Conservation (phyloP, 2,113 vertebrate genomes). For the Felis chaus region DNA sequence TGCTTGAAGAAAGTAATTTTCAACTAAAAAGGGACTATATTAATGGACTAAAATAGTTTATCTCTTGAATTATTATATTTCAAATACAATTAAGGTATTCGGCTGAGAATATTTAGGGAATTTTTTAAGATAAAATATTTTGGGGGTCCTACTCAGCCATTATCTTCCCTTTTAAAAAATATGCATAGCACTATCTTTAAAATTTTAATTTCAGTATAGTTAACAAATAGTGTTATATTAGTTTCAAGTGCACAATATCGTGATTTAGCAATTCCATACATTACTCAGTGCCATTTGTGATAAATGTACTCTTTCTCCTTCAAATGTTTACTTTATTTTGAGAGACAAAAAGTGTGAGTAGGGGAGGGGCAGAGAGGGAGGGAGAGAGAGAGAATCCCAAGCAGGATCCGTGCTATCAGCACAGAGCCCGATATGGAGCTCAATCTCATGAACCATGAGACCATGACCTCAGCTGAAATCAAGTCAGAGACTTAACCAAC, state of each 20-base stretch:
- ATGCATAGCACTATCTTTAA: neutral
- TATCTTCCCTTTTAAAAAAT: neutral
- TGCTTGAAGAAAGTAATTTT: conserved; percentile 19
- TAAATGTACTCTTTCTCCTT: neutral
- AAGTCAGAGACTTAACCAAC: no score
- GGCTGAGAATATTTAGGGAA: neutral
- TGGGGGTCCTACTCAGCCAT: neutral
- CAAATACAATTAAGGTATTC: neutral
- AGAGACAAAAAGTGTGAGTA: no score
- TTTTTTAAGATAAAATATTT: conserved; percentile 16
- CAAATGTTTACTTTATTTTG: no score
- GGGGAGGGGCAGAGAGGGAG: no score
- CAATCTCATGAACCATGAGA: no score
- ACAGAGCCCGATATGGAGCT: no score
- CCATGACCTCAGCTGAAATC: no score
- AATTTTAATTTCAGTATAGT: neutral
- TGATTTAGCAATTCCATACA: neutral
- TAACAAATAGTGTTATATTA: neutral
- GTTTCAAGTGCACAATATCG: neutral
- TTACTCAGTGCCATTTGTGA: neutral
- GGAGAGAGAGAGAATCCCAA: no score
- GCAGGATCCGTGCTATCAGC: no score
- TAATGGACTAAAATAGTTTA: neutral
- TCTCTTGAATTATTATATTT: neutral
- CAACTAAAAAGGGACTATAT: neutral